These are phyloP conservation scores for Andrena dorsata DNA, from an alignment of 2,888 invertebrate genomes.

Conservation along the genomic window DNA sequence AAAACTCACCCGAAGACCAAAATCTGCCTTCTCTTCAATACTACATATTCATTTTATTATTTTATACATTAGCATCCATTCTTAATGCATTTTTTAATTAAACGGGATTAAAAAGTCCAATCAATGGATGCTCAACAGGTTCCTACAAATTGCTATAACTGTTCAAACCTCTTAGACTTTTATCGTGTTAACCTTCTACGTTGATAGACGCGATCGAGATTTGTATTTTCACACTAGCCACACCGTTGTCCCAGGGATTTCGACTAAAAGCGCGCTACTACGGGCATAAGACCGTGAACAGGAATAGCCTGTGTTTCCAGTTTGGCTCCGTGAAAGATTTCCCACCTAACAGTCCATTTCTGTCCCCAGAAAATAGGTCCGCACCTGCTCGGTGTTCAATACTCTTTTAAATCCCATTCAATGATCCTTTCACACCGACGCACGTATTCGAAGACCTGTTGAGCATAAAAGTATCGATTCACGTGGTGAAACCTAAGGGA, in stretches of 20 bases:
- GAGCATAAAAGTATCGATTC: slow-evolving; percentile 16
- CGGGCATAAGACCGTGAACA: slow-evolving; percentile 7
- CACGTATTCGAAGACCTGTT: slow-evolving; percentile 27
- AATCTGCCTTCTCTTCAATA: too few species aligned
- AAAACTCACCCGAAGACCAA: too few species aligned
- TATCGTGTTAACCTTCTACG: background rate
- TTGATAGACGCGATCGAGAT: slow-evolving; percentile 2
- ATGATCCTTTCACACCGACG: background rate
- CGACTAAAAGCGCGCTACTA: slow-evolving; percentile 18
- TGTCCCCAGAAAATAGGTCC: slow-evolving; percentile 10
- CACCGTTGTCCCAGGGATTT: slow-evolving; percentile 15
- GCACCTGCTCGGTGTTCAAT: background rate
- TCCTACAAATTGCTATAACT: background rate
- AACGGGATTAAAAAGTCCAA: background rate
- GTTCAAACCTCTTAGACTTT: background rate
- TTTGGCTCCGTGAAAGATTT: slow-evolving; percentile 32
- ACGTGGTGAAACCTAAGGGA: background rate
- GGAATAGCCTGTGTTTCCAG: background rate
- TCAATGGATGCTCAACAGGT: background rate
- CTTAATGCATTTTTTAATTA: background rate
- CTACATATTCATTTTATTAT: too few species aligned
- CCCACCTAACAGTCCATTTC: slow-evolving; percentile 10
- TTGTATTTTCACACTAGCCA: slow-evolving; percentile 26
- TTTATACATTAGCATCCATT: background rate
- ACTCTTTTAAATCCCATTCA: slow-evolving; percentile 9